Evolutionary conservation across 92 coral and sea anemone species (phyloP).

Genomic region (Muricea muricata): DNA sequence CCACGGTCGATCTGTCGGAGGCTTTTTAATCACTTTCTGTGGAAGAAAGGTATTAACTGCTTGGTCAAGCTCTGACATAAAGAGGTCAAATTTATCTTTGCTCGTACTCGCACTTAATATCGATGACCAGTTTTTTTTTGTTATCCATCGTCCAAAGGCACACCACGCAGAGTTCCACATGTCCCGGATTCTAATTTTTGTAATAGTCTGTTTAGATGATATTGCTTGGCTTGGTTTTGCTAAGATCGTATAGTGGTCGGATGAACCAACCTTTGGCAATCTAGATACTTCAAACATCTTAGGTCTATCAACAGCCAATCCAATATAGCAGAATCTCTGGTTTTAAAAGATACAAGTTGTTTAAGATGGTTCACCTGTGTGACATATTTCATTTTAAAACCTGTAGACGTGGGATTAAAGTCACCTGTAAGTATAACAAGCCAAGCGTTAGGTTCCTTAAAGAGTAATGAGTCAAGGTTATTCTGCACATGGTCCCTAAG

Average conservation of each 20-base stretch:
- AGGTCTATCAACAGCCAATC: constrained; percentile 61
- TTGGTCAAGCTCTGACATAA: background rate
- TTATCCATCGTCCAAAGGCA: constrained; percentile 49
- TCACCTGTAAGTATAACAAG: constrained; percentile 57
- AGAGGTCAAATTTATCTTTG: background rate
- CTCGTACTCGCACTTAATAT: constrained; percentile 1
- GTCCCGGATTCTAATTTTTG: background rate
- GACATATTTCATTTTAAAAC: constrained; percentile 40
- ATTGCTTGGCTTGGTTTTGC: constrained; percentile 36
- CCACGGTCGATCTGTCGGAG: constrained; percentile 6
- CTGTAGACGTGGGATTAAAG: constrained; percentile 62
- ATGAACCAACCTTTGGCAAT: constrained; percentile 49
- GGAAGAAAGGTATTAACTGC: background rate
- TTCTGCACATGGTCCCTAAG: constrained; percentile 50
- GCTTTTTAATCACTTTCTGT: background rate
- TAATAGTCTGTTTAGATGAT: background rate
- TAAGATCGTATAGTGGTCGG: constrained; percentile 56
- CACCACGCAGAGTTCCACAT: constrained; percentile 46
- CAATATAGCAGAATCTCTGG: constrained; percentile 52
- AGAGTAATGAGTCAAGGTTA: no score
- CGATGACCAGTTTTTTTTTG: constrained; percentile 47
- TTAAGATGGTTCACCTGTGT: constrained; percentile 43
- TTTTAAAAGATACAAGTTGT: constrained; percentile 58
- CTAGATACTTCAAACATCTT: constrained; percentile 33
- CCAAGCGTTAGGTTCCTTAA: constrained; percentile 59